Evolutionary conservation across 2,113 vertebrate genomes (phyloP).

Genomic region (Platanista minor): DNA sequence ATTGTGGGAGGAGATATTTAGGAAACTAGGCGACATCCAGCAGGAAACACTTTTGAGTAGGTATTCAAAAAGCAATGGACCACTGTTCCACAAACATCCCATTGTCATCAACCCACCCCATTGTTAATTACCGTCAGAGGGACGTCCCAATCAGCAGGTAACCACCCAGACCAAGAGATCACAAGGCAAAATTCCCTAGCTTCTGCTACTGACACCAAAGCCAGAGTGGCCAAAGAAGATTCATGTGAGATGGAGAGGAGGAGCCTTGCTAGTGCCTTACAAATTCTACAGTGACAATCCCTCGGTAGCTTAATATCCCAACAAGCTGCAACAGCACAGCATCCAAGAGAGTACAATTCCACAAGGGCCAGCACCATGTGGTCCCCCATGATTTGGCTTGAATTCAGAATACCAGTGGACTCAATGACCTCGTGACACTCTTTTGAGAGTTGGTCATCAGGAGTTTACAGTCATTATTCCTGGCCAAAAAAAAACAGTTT

Average conservation of each 20-base stretch:
- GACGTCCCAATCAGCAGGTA: not conserved
- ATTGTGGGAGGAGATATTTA: not conserved
- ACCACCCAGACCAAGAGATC: not conserved
- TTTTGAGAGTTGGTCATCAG: not conserved
- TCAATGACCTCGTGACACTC: not conserved
- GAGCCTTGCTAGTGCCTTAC: not conserved
- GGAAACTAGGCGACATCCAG: not conserved
- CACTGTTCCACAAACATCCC: not conserved
- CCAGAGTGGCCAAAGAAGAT: not conserved
- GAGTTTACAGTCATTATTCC: not conserved
- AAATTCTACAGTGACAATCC: not conserved
- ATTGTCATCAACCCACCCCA: not conserved
- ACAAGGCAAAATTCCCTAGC: not conserved
- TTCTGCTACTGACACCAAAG: not conserved
- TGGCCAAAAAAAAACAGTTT: not conserved
- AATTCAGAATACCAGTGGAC: not conserved
- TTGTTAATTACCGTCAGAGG: not conserved
- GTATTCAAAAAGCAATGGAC: not conserved
- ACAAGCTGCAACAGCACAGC: not conserved
- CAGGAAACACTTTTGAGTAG: not conserved
- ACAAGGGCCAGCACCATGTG: rapidly evolving
- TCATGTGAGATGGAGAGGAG: not conserved
- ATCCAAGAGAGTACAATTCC: no score
- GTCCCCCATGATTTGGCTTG: not conserved
- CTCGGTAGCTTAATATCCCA: not conserved